phyloP scores from a whole-genome alignment of 2,113 vertebrate genomes.

The Aegotheles bennettii region DNA sequence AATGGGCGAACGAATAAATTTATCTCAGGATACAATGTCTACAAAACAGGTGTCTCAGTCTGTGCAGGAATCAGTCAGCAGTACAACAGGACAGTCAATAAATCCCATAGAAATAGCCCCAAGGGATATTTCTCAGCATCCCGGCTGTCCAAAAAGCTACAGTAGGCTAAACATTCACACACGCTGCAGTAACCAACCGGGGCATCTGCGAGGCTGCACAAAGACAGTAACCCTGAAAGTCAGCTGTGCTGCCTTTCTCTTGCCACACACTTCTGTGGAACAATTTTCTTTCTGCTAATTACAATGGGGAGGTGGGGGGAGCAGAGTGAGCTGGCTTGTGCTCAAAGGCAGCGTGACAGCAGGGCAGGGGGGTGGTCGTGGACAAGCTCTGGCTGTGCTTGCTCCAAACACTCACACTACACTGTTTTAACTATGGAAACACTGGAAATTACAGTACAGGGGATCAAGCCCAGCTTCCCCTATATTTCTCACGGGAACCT shows the following conservation, averaged over 20 bases:
- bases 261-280: neutral
- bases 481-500: neutral
- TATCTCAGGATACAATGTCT: neutral
- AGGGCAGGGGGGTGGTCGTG: accelerated
- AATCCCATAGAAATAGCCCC: conserved; percentile 25
- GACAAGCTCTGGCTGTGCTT: neutral
- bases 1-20: conserved; percentile 26
- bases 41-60: neutral
- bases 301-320: neutral
- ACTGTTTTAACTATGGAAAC: neutral
- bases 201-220: neutral
- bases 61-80: neutral
- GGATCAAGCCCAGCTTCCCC: neutral
- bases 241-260: neutral
- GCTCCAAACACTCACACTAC: neutral
- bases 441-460: neutral
- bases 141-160: neutral
- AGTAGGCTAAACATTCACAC: neutral
- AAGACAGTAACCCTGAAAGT: neutral
- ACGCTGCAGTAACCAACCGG: neutral
- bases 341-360: neutral
- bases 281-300: neutral
- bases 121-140: neutral
- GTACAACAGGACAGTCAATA: conserved; percentile 1
- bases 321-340: neutral